Base-by-base conservation (phyloP, 2,113 vertebrate genomes). In the Petrocephalus microphthalmus region DNA sequence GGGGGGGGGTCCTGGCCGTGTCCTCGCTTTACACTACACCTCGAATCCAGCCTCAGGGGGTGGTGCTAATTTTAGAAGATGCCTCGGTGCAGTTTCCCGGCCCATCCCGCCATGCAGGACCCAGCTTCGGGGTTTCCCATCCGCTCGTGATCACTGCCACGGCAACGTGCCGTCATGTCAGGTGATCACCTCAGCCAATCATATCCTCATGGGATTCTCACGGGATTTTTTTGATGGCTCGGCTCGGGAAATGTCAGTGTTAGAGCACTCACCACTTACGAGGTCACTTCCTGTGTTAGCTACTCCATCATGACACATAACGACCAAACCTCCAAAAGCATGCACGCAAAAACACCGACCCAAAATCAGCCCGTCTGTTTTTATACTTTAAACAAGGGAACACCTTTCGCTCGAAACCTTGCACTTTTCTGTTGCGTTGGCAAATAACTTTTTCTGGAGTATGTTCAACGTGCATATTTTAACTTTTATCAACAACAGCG, bases 31-130 rank as follows among this genome's bases (percentile, higher is more conserved):
- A 91, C 91, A 91, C 90, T 29, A 67, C 25, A 13, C 25, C 60
- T 67, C 60, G 25, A 10, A 67, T 29, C n/a, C 93, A 93, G 91
- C 89, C 91, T 90, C 92, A 88, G 92, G 91, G 92, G 88, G 84
- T 90, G 37, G 64, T 60, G 90, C 93, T 95, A 95, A 95, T 94
- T 95, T 94, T 95, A 95, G 94, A 93, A 93, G 91, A 87, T 90
- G 91, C 91, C 90, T 90, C 89, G 88, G 92, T 88, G 90, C 89
- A 89, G 78, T 86, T 93, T 94, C 89, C 92, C 85, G 90, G 86
- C 11, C 84, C 2, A 52, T 29, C 81, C 85, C 64, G n/a, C 64
- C 60, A 88, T 83, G 78, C 37, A 54, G 60, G 60, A 67, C 60
- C n/a, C 60, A 5, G 60, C 60, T 67, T 67, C 60, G 13, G 60